Percentiles rank a stretch among this genome's conserved stretches.
These are phyloP conservation scores for Ageneiosus marmoratus DNA, from an alignment of 2,113 vertebrate species.

Conservation along the genomic window DNA sequence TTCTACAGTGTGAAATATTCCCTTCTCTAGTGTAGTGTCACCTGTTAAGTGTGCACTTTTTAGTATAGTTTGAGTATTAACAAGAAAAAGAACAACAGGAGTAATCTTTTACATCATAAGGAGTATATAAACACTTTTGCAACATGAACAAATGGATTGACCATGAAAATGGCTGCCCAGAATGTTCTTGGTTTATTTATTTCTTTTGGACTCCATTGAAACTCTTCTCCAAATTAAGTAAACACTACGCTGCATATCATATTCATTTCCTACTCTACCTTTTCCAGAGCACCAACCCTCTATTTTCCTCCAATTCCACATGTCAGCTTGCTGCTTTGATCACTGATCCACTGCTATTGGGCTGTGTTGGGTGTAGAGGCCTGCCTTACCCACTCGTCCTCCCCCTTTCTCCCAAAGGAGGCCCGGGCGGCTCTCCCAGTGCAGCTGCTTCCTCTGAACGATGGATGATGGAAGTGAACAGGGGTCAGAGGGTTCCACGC, in stretches of 20 bases:
- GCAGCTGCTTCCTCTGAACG: constrained; percentile 51
- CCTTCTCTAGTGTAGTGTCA: background rate
- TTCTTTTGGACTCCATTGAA: background rate
- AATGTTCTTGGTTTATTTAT: constrained; percentile 23
- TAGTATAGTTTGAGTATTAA: background rate
- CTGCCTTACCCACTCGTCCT: constrained; percentile 10
- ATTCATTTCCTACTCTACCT: background rate
- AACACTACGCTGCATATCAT: constrained; percentile 1
- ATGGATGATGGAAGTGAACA: constrained; percentile 51
- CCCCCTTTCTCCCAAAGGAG: constrained; percentile 30
- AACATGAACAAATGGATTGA: background rate
- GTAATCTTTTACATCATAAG: background rate
- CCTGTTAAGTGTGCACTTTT: background rate
- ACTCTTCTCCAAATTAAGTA: background rate
- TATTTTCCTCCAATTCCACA: constrained; percentile 26
- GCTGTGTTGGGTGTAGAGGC: constrained; percentile 41
- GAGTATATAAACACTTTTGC: background rate
- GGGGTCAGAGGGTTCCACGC: constrained; percentile 44
- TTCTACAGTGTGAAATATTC: background rate
- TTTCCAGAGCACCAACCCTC: background rate
- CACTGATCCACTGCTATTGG: constrained; percentile 35
- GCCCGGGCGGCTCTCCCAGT: constrained; percentile 25
- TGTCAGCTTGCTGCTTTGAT: constrained; percentile 44
- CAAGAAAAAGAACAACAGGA: background rate
- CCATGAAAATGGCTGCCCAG: background rate